Evolutionary conservation across 2,113 vertebrate genomes (phyloP).

Genomic region (Thamnaconus septentrionalis): DNA sequence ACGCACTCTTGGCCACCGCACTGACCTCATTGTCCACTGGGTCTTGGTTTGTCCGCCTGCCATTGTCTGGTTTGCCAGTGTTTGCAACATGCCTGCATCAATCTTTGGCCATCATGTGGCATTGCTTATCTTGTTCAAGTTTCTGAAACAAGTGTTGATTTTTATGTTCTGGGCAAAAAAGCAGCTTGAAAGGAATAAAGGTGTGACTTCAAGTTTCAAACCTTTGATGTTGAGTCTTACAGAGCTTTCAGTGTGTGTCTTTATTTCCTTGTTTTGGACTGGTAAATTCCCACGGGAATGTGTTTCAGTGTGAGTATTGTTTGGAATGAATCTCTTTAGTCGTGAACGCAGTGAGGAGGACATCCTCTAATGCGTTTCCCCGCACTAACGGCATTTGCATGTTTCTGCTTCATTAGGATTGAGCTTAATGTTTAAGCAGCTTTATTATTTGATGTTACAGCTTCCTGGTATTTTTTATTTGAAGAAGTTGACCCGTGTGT

Average conservation of each 20-base stretch:
- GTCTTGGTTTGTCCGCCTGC: not conserved
- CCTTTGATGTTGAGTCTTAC: not conserved
- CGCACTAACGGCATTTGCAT: not conserved
- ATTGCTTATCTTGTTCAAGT: slow-evolving; percentile 34
- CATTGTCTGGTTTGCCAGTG: not conserved
- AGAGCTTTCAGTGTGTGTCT: not conserved
- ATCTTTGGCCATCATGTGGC: not conserved
- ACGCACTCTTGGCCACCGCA: not conserved
- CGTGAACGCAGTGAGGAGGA: not conserved
- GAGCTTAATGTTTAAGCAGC: slow-evolving; percentile 39
- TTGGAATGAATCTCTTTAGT: not conserved
- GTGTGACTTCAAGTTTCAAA: slow-evolving; percentile 12
- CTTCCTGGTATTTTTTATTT: slow-evolving; percentile 53
- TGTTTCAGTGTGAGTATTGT: not conserved
- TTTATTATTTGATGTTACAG: not conserved
- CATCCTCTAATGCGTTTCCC: not conserved
- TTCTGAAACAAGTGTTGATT: not conserved
- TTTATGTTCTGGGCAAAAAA: not conserved
- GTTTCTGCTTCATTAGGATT: not conserved
- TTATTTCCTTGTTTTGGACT: no score
- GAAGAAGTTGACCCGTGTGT: not conserved
- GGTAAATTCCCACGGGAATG: slow-evolving; percentile 3
- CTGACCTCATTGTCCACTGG: not conserved
- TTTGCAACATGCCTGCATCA: slow-evolving; percentile 13
- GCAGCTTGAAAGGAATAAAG: not conserved